These are phyloP conservation scores for Plemyria rubiginata DNA, from an alignment of 2,888 invertebrate species.

Conservation along the genomic window DNA sequence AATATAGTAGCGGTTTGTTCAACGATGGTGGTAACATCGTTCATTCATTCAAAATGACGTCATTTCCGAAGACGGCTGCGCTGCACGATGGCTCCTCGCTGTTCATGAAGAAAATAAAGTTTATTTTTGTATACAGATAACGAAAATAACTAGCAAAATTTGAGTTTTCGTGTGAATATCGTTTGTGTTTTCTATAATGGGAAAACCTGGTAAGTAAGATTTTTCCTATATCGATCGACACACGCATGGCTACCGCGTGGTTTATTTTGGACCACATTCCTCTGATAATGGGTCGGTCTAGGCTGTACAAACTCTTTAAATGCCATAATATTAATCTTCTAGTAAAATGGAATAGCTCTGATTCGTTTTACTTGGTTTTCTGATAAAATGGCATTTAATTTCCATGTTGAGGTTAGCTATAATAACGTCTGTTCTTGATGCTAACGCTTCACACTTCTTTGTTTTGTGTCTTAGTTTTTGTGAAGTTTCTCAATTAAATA, in stretches of 20 bases:
- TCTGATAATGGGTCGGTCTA: conserved; percentile 16
- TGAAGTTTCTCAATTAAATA: not conserved
- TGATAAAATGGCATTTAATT: not conserved
- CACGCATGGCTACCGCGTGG: conserved; percentile 55
- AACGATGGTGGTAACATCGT: conserved; percentile 14
- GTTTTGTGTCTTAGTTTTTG: no score
- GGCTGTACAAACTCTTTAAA: not conserved
- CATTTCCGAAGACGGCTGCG: conserved; percentile 69
- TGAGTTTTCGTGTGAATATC: conserved; percentile 35
- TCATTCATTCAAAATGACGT: conserved; percentile 63
- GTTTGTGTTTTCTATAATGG: conserved; percentile 58
- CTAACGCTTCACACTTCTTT: not conserved
- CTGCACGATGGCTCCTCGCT: conserved; percentile 66
- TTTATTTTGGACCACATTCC: conserved; percentile 19
- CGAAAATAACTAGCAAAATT: conserved; percentile 40
- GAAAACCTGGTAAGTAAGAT: conserved; percentile 72
- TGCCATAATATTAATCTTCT: not conserved
- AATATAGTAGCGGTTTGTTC: not conserved
- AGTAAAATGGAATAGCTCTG: not conserved
- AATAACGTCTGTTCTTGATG: not conserved
- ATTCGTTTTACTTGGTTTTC: not conserved
- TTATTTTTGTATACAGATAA: conserved; percentile 70
- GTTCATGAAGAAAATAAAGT: conserved; percentile 61
- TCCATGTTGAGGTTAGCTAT: conserved; percentile 16
- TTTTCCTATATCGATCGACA: conserved; percentile 6